Evolutionary conservation across 1,140 invertebrate species (phyloP).

Genomic region (Rhopalosiphum padi): DNA sequence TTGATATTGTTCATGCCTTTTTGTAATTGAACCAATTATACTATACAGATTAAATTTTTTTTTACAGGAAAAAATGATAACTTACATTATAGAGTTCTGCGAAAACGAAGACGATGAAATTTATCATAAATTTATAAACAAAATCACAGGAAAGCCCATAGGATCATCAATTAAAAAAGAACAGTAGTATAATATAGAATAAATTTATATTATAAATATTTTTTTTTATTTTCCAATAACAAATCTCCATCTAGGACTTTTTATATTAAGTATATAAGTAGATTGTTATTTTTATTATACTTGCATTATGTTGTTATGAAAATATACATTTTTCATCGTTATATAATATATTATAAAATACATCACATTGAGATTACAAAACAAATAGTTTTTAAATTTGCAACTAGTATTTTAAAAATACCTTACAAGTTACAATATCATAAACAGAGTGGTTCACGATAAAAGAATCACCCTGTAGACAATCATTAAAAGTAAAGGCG

Average conservation of each 20-base stretch:
- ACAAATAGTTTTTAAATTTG: background rate
- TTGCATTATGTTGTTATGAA: constrained; percentile 1
- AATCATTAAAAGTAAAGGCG: background rate
- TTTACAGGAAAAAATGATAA: constrained; percentile 25
- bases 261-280: background rate
- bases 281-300: background rate
- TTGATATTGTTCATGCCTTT: background rate
- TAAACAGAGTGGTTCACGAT: too few relatives aligned
- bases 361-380: constrained; percentile 6
- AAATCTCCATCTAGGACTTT: background rate
- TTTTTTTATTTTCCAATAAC: background rate
- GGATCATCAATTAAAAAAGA: background rate
- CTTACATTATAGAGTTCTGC: constrained; percentile 26
- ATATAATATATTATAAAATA: constrained; percentile 19
- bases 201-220: background rate
- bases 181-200: background rate
- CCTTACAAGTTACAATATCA: background rate
- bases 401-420: background rate
- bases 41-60: background rate
- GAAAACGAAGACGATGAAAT: constrained; percentile 43
- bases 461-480: too few relatives aligned
- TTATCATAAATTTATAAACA: constrained; percentile 32
- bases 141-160: background rate
- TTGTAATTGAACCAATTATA: background rate
- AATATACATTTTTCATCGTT: background rate